Evolutionary conservation across 2,113 vertebrate species (phyloP), one percentile per base, ranked within the genome.

Genomic region (Cyprinodon brontotheroides): DNA sequence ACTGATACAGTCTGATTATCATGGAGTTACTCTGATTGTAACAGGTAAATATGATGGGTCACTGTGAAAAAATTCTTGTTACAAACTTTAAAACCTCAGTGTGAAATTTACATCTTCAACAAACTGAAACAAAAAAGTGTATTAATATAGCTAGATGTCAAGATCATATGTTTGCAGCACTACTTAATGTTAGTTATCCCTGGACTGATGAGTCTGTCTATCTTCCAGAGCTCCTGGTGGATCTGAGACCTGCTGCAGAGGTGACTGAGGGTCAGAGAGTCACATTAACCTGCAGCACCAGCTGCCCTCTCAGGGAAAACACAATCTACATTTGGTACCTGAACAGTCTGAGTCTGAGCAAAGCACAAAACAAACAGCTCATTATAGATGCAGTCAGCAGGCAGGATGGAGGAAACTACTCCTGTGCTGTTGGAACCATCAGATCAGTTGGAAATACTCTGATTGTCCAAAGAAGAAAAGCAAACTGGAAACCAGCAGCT

Each of bases 191-290:
- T 29, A 29, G 29, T 53, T 15, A 17, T 50, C 48, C 20, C 6
- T n/a, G 17, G 2, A 15, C 50, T n/a, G 50, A 20, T n/a, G 13
- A n/a, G 63, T 65, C 38, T 17, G 11, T 17, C 48, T 57, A 1
- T 41, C 38, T 41, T 65, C 3, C 68, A 85, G 83, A 8, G 0
- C 29, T 87, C 57, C 78, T 0, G 4, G 75, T 85, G 74, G 57
- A 0, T 0, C 3, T 85, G 2, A 11, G 0, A 39, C 78, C 84
- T 3, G 79, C 66, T 75, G 63, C 66, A 59, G 61, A 11, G 59
- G 79, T 82, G 75, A 82, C 73, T 61, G 73, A 77, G 39, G 47
- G 60, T 22, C 76, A 87, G 70, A 80, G 47, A 82, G 79, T 82
- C 82, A 67, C 79, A 22, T 65, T 84, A 29, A 84, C 74, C 72